Base-by-base conservation (phyloP, 2,797 vertebrate genomes). In the Thamnophis elegans region DNA sequence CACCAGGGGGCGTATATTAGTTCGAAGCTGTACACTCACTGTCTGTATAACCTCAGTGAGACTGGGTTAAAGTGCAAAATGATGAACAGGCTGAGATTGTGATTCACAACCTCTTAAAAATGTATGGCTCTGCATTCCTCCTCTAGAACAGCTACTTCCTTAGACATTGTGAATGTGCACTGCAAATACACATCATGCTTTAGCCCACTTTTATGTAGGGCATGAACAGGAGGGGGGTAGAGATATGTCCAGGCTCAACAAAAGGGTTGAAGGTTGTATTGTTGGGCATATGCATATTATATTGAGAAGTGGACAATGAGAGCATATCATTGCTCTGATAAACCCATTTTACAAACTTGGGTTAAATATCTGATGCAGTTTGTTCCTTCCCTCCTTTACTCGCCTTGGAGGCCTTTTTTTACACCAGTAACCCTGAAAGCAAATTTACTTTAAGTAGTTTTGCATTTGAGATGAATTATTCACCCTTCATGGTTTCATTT, bases 1-100 rank as follows among this genome's bases (percentile, higher is more conserved):
- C 98, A 99, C 98, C 98, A 98, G 98, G 98, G 98, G 98, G 97
- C 96, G 98, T 96, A 97, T 96, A 98, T 99, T 99, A 99, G 98
- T 99, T 97, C 98, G 98, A 97, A 98, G 98, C 98, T 95, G 87
- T 95, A 97, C 97, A 97, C 98, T 96, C 96, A 97, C 98, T 98
- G 93, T 98, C 98, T 98, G 97, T 97, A 96, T 91, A 97, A 96
- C 95, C 95, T 97, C 96, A 97, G 96, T 97, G 98, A 97, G 97
- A 97, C 97, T 93, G 94, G 93, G 97, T 97, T 95, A 90, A 91
- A 93, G 94, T 73, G 93, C 93, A 95, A 92, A 92, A 94, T 91
- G 54, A 93, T 93, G 91, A 94, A 96, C 94, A 93, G 94, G 95
- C 95, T 93, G 94, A 95, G 60, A 62, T 78, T 82, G 91, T 87